Base-by-base conservation (phyloP, 2,888 invertebrate species). In the Pteria penguin region DNA sequence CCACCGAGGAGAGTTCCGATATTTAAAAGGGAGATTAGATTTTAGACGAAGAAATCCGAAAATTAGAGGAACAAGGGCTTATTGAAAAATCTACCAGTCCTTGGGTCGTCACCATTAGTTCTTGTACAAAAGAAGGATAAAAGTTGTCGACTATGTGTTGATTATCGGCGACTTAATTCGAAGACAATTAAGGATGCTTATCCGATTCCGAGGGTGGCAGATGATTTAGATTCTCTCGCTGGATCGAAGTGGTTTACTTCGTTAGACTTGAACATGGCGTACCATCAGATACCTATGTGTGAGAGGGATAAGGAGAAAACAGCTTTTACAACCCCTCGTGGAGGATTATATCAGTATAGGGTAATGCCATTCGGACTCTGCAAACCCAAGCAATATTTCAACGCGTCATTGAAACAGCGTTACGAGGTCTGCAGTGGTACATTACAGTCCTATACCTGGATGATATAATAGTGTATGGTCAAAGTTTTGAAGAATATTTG, bases 381-480 rank as follows among this genome's bases (percentile, higher is more conserved):
- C n/a, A n/a, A n/a, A n/a, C n/a, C n/a, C 45, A 29, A 65, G 65
- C 54, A 3, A 22, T 72, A 78, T 57, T 52, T 27, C 52, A 29
- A 67, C 76, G 66, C 27, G 22, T 76, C 22, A 72, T 72, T n/a
- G 76, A 67, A 55, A 27, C 31, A 52, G 58, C 33, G 4, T 62
- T 67, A 31, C 36, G 18, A 22, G 76, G 76, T 14, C 24, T 80
- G 52, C 76, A 81, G 24, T 81, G 79, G 76, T 73, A 81, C 54
- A 79, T 71, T 11, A 60, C 69, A 4, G 68, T 83, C 8, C 63
- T 81, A 11, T 84, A 84, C 58, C 33, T 84, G 14, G 84, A 85
- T 69, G 81, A 83, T 61, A 76, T 83, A 0, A 60, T 83, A 8
- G 73, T 79, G n/a, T 80, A 74, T 52, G 74, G 74, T 31, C 27